A percentile compares a stretch with the other conserved stretches of the same genome.
Conservation (phyloP, 1,140 invertebrate species). For the Cataglyphis hispanica region DNA sequence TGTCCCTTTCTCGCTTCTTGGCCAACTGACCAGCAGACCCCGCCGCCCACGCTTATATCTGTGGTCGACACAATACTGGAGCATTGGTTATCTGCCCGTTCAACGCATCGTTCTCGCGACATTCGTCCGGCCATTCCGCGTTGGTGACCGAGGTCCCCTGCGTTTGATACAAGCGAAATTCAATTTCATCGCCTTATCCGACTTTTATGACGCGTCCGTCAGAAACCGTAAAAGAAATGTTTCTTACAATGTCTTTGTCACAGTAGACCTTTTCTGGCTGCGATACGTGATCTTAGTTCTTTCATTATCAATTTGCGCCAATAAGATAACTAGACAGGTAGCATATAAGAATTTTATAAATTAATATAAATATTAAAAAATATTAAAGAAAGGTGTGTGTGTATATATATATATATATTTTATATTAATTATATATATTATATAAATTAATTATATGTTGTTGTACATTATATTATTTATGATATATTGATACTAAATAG, state of each 20-base stretch:
- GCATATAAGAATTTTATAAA: neutral
- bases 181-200: conserved; percentile 31
- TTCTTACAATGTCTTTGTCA: neutral
- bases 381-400: neutral
- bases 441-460: too few species aligned
- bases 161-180: conserved; percentile 49
- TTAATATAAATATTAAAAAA: neutral
- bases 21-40: conserved; percentile 60
- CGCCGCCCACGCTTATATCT: conserved; percentile 58
- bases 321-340: neutral
- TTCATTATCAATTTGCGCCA: neutral
- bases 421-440: too few species aligned
- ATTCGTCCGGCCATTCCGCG: conserved; percentile 47
- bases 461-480: too few species aligned
- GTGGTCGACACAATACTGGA: conserved; percentile 60
- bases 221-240: neutral
- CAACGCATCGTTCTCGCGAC: conserved; percentile 51
- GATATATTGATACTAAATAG: too few species aligned
- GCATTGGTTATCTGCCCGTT: conserved; percentile 66
- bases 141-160: neutral
- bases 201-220: conserved; percentile 28
- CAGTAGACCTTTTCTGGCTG: neutral
- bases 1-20: conserved; percentile 33
- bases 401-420: too few species aligned
- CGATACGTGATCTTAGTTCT: neutral